These are phyloP conservation scores for Dynastes grantii DNA, from an alignment of 2,888 invertebrate species.

Conservation along the genomic window DNA sequence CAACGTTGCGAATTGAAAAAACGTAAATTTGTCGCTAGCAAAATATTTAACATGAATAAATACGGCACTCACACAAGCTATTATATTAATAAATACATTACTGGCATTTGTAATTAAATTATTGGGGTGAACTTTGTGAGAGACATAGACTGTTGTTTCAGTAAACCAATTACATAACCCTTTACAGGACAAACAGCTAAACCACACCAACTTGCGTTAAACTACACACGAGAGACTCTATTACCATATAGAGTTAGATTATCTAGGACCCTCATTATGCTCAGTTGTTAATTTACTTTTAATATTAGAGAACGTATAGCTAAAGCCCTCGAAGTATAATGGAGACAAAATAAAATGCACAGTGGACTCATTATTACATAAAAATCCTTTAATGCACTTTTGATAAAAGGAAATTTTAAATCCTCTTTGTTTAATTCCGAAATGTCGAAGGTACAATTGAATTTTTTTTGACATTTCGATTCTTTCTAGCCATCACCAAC, in stretches of 20 bases:
- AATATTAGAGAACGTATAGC: constrained; percentile 26
- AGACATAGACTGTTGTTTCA: constrained; percentile 62
- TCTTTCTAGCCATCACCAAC: too few species aligned
- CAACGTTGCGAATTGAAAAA: background rate
- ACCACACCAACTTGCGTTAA: constrained; percentile 61
- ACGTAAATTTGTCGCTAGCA: constrained; percentile 5
- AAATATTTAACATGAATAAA: constrained; percentile 32
- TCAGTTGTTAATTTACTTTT: constrained; percentile 49
- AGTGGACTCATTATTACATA: too few species aligned
- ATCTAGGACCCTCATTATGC: constrained; percentile 43
- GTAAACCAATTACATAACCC: constrained; percentile 66
- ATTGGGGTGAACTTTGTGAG: constrained; percentile 60
- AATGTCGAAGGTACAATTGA: too few species aligned
- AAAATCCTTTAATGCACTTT: too few species aligned
- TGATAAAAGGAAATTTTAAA: too few species aligned
- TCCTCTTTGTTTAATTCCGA: too few species aligned
- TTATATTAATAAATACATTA: constrained; percentile 63
- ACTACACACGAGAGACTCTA: constrained; percentile 57
- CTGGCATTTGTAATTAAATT: constrained; percentile 59
- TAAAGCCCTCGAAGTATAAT: background rate
- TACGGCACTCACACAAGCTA: constrained; percentile 33
- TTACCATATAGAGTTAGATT: constrained; percentile 54
- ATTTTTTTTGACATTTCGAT: too few species aligned
- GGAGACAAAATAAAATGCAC: too few species aligned
- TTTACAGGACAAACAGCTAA: constrained; percentile 63